phyloP scores from a whole-genome alignment of 1,140 invertebrate genomes.

The Physella acuta region DNA sequence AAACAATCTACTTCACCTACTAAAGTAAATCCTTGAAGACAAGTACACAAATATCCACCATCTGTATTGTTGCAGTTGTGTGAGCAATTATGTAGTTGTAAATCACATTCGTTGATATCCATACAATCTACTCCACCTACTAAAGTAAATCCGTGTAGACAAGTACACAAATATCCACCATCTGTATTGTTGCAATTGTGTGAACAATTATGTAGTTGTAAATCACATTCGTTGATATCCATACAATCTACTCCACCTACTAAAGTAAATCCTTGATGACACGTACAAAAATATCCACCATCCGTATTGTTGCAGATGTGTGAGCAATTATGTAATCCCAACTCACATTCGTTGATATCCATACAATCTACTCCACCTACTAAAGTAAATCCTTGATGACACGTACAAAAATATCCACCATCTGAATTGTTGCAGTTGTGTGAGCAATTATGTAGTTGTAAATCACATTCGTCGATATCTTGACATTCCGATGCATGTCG shows the following conservation, averaged over 20 bases:
- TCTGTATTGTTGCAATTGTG: constrained; percentile 43
- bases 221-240: constrained; percentile 53
- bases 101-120: not conserved
- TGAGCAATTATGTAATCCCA: not conserved
- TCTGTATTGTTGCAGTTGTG: not conserved
- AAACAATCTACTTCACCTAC: not conserved
- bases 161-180: constrained; percentile 35
- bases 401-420: not conserved
- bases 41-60: not conserved
- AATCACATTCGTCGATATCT: not conserved
- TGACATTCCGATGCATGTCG: not conserved
- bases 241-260: constrained; percentile 2
- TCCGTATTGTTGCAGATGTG: not conserved
- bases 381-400: not conserved
- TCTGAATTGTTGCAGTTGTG: not conserved
- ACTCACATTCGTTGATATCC: not conserved
- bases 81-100: not conserved
- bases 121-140: constrained; percentile 11
- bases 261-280: not conserved
- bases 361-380: not conserved
- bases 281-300: constrained; percentile 7
- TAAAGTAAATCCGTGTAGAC: constrained; percentile 25
- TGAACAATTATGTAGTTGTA: constrained; percentile 48
- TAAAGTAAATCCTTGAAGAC: not conserved
- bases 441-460: not conserved